Percentiles rank a stretch among this genome's conserved stretches.
These are phyloP conservation scores for Molanna angustata DNA, from an alignment of 2,888 invertebrate species.

Conservation along the genomic window DNA sequence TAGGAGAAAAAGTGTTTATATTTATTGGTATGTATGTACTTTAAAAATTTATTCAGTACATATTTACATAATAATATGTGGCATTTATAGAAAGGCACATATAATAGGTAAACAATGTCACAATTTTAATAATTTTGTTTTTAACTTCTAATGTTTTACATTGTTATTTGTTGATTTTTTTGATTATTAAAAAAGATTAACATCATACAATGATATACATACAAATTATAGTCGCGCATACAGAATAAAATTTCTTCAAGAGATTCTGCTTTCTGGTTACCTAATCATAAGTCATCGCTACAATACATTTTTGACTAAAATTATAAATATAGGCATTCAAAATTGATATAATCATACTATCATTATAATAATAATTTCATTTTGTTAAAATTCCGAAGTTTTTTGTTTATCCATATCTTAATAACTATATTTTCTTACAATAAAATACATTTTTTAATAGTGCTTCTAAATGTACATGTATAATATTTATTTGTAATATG, in stretches of 20 bases:
- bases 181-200: too few species aligned
- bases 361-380: slow-evolving; percentile 1
- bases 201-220: too few species aligned
- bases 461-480: slow-evolving; percentile 1
- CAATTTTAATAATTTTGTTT: too few species aligned
- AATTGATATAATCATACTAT: slow-evolving; percentile 4
- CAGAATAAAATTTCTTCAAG: not conserved
- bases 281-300: slow-evolving; percentile 5
- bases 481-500: not conserved
- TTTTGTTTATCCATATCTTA: not conserved
- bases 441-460: slow-evolving; percentile 3
- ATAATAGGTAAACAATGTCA: too few species aligned
- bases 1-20: too few species aligned
- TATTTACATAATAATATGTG: too few species aligned
- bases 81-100: too few species aligned
- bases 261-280: not conserved
- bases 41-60: too few species aligned
- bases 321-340: slow-evolving; percentile 10
- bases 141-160: too few species aligned
- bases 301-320: not conserved
- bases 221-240: not conserved
- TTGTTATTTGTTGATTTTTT: too few species aligned
- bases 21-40: too few species aligned
- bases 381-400: not conserved
- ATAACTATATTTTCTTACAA: not conserved